Evolutionary conservation across 1,140 invertebrate species (phyloP), one percentile per base, ranked within the genome.

Genomic region (Zaprionus lachaisei): DNA sequence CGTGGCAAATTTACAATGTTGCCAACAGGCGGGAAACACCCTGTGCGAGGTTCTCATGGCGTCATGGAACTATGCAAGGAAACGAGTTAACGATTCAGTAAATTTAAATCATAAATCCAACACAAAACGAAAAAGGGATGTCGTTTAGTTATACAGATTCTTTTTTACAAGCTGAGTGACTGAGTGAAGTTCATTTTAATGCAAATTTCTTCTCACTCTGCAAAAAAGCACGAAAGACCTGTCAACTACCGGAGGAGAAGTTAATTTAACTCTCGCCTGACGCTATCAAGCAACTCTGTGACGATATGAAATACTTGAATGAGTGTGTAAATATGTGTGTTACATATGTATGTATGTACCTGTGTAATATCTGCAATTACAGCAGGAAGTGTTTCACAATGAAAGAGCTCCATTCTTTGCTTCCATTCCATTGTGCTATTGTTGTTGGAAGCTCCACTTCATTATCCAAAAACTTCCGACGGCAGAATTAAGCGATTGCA

Each of bases 1-100:
- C 81, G 73, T 61, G 81, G 89, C 73, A 75, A 91, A 91, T 91
- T 91, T 91, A 91, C 84, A 85, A 73, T 79, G 78, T 56, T 89
- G 80, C 83, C 68, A 77, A 24, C 47, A 51, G 47, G 11, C 47
- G 11, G 47, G 47, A 51, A 51, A 51, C 20, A 51, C 20, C 20
- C 47, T 51, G 20, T 51, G 9, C 47, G 20, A 31, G 68, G 38
- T 56, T 68, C 51, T 26, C 51, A 57, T 62, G 55, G 62, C 54
- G 60, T 34, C 66, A 31, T 38, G 38, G 38, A 69, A 69, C 66
- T 74, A 63, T 69, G 72, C 54, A 44, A 57, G 34, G 37, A 61
- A 73, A 61, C 44, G 51, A 66, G 51, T 66, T 66, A 55, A 66
- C 64, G 22, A 66, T 57, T 66, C 64, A 66, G 22, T 56, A 44